Evolutionary conservation across 2,797 vertebrate species (phyloP).

Genomic region (Premnoplex brunnescens): DNA sequence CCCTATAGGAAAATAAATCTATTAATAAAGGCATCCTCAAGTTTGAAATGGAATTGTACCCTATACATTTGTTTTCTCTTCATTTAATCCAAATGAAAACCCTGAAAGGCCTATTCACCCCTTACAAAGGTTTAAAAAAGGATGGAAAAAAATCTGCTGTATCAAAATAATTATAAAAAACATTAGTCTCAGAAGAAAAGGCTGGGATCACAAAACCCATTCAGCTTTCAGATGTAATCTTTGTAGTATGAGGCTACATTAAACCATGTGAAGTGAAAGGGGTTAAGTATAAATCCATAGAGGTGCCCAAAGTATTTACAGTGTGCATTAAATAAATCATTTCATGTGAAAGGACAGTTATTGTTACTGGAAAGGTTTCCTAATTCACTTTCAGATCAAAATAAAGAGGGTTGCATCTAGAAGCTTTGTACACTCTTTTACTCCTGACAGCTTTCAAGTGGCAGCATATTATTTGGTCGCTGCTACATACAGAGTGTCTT

Average conservation of each 20-base stretch:
- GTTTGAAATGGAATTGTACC: not conserved
- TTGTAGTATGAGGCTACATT: constrained; percentile 52
- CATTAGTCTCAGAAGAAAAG: constrained; percentile 27
- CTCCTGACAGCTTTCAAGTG: constrained; percentile 82
- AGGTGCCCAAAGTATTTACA: constrained; percentile 42
- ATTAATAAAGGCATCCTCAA: not conserved
- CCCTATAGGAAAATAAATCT: constrained; percentile 9
- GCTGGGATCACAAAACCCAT: constrained; percentile 21
- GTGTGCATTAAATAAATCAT: constrained; percentile 58
- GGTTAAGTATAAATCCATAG: constrained; percentile 61
- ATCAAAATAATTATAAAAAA: constrained; percentile 63
- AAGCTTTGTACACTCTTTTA: constrained; percentile 75
- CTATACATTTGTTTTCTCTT: not conserved
- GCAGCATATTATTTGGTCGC: constrained; percentile 82
- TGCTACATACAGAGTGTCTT: constrained; percentile 78
- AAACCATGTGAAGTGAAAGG: constrained; percentile 58
- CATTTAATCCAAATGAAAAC: constrained; percentile 5
- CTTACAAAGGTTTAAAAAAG: not conserved
- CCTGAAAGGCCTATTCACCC: not conserved
- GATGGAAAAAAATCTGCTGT: not conserved
- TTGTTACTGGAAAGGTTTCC: constrained; percentile 70
- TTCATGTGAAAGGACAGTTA: constrained; percentile 64
- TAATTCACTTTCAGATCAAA: constrained; percentile 77
- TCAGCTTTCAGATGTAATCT: constrained; percentile 50
- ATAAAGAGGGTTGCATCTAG: constrained; percentile 78